Percentiles rank a stretch among this genome's conserved stretches.
These are phyloP conservation scores for Furcifer pardalis DNA, from an alignment of 2,797 vertebrate species.

Conservation along the genomic window DNA sequence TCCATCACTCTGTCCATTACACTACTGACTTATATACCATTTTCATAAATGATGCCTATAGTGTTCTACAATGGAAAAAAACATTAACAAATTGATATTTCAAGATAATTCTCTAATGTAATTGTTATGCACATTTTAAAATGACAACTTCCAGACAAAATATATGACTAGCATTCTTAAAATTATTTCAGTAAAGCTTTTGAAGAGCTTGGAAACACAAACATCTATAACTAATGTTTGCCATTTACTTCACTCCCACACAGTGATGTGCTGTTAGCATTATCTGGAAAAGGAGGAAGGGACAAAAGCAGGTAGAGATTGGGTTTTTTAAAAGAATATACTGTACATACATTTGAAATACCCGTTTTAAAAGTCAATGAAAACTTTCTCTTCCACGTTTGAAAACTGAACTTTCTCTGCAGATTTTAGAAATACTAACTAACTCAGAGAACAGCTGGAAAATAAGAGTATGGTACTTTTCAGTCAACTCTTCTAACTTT, in stretches of 20 bases:
- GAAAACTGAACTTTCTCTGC: not conserved
- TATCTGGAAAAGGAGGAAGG: not conserved
- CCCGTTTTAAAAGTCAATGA: not conserved
- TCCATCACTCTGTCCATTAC: no score
- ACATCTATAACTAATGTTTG: not conserved
- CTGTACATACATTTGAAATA: not conserved
- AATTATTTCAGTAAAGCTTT: not conserved
- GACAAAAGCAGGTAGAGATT: not conserved
- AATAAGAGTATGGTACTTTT: not conserved
- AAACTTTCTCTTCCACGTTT: not conserved
- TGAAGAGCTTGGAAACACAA: not conserved
- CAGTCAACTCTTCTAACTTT: not conserved
- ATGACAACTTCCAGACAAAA: not conserved
- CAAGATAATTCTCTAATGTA: not conserved
- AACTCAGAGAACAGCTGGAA: not conserved
- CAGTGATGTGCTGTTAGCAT: not conserved
- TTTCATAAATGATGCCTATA: not conserved
- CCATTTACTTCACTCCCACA: not conserved
- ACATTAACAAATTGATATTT: not conserved
- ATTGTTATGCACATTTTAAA: not conserved
- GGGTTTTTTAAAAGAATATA: not conserved
- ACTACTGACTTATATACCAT: not conserved
- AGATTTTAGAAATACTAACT: not conserved
- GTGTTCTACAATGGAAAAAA: not conserved
- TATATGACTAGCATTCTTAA: not conserved